Percentiles rank a stretch among this genome's conserved stretches.
Conservation (phyloP, 1,140 invertebrate genomes). For the Acyrthosiphon pisum region DNA sequence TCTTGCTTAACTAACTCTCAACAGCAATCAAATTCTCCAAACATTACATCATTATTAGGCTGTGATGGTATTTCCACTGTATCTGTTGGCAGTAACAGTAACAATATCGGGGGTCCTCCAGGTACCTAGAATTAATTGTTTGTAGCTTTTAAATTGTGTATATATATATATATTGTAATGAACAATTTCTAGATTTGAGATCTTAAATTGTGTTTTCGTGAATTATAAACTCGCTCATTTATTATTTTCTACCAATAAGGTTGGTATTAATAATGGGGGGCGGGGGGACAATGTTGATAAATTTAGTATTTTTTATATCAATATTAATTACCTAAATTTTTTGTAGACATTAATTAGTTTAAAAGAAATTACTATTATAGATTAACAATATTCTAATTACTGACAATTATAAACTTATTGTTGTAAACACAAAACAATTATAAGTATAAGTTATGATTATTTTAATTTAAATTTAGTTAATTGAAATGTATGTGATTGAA, state of each 20-base stretch:
- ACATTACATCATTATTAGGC: constrained; percentile 36
- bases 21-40: neutral
- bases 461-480: neutral
- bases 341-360: neutral
- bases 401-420: neutral
- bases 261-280: neutral
- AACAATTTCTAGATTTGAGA: neutral
- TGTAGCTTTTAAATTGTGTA: neutral
- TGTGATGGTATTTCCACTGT: neutral
- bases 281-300: neutral
- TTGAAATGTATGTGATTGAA: neutral
- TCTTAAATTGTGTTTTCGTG: neutral
- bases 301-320: neutral
- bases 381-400: neutral
- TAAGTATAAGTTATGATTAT: neutral
- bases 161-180: neutral
- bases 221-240: neutral
- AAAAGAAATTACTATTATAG: neutral
- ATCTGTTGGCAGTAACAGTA: neutral
- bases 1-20: constrained; percentile 11
- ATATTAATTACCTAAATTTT: neutral
- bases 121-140: neutral
- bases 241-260: neutral
- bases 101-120: neutral
- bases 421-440: neutral